phyloP scores from a whole-genome alignment of 2,113 vertebrate species.

The Bagarius yarrelli region DNA sequence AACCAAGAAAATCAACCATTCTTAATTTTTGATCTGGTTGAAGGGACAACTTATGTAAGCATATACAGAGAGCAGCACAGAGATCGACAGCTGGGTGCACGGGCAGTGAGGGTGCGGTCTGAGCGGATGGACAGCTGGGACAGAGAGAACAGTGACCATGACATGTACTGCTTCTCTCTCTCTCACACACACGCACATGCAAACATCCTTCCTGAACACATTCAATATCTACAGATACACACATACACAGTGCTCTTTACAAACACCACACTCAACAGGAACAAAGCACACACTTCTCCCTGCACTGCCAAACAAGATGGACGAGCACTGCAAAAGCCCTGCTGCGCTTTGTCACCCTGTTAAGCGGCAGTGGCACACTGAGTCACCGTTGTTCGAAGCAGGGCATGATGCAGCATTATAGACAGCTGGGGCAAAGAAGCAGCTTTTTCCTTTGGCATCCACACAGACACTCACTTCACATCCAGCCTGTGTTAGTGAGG shows the following conservation, averaged over 20 bases:
- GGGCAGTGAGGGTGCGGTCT: constrained; percentile 63
- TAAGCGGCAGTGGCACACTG: constrained; percentile 15
- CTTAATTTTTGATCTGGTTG: neutral
- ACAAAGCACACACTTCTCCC: constrained; percentile 22
- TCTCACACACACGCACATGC: neutral
- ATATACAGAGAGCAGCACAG: constrained; percentile 58
- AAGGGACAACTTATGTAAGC: neutral
- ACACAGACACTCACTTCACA: neutral
- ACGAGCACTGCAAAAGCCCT: constrained; percentile 22
- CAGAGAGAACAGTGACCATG: constrained; percentile 45
- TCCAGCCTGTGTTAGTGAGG: neutral
- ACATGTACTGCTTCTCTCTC: constrained; percentile 1
- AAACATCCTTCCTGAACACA: constrained; percentile 2
- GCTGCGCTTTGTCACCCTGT: constrained; percentile 5
- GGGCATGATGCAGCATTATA: neutral
- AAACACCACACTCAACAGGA: neutral
- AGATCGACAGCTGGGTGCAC: constrained; percentile 13
- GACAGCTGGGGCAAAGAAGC: constrained; percentile 22
- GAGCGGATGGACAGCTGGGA: constrained; percentile 47
- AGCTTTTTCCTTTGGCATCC: neutral
- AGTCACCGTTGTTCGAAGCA: constrained; percentile 10
- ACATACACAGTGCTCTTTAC: neutral
- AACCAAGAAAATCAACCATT: neutral
- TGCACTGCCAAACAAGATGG: constrained; percentile 34
- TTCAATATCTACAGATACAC: neutral